Conservation (phyloP, 2,113 vertebrate species). For the Rattus rattus region DNA sequence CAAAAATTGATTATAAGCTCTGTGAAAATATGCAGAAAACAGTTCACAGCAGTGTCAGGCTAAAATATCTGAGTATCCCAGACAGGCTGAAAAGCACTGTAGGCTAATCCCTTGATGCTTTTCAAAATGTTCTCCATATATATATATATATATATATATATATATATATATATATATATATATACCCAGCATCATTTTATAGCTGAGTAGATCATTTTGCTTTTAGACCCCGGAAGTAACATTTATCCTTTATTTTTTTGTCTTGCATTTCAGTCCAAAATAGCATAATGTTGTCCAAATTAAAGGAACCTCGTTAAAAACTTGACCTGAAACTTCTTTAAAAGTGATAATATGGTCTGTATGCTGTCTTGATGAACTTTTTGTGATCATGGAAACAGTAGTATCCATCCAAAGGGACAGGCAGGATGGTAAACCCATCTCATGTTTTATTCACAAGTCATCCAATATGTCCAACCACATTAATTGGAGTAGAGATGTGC, state of each 20-base stretch:
- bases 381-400: not conserved
- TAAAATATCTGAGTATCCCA: not conserved
- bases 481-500: not conserved
- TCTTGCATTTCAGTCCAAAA: not conserved
- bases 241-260: not conserved
- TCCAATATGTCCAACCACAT: not conserved
- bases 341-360: not conserved
- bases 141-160: not conserved
- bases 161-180: too few relatives aligned
- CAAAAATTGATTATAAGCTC: not conserved
- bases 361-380: not conserved
- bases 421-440: not conserved
- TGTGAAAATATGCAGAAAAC: slow-evolving; percentile 5
- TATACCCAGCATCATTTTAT: not conserved
- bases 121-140: not conserved
- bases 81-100: not conserved
- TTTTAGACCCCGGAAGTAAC: not conserved
- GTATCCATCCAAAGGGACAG: not conserved
- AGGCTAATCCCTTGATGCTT: not conserved
- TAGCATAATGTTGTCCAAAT: not conserved
- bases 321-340: not conserved
- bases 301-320: not conserved
- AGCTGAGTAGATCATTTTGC: not conserved
- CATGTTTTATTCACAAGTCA: not conserved
- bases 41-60: not conserved